Conservation (phyloP, 2,797 vertebrate species). For the Sparidentex hasta region DNA sequence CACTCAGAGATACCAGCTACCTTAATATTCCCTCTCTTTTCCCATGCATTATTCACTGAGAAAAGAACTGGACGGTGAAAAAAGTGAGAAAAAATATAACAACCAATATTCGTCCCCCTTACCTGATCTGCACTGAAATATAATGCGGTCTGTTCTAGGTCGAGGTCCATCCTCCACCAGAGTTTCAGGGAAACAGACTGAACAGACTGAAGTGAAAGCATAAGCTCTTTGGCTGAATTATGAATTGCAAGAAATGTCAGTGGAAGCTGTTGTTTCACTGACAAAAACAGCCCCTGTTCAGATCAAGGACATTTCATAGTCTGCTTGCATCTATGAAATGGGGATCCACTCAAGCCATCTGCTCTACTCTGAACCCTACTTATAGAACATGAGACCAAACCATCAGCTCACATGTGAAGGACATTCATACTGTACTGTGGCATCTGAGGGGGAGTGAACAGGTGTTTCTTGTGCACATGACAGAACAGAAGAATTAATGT, state of each 20-base stretch:
- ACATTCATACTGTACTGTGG: slow-evolving; percentile 6
- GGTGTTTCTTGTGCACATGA: background rate
- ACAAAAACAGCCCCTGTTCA: slow-evolving; percentile 8
- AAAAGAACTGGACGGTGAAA: too few species aligned
- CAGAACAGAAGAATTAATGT: background rate
- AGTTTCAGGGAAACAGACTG: too few species aligned
- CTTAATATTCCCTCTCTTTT: too few species aligned
- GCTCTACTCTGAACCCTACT: slow-evolving; percentile 9
- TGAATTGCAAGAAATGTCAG: background rate
- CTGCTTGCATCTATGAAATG: slow-evolving; percentile 29
- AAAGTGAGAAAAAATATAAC: too few species aligned
- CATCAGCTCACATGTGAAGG: slow-evolving; percentile 13
- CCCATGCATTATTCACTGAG: too few species aligned
- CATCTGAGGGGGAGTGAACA: slow-evolving; percentile 16
- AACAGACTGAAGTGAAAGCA: too few species aligned
- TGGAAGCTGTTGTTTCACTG: background rate
- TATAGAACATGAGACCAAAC: slow-evolving; percentile 15
- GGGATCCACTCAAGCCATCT: slow-evolving; percentile 26
- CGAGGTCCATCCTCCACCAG: too few species aligned
- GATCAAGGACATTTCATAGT: slow-evolving; percentile 1
- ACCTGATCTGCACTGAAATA: too few species aligned
- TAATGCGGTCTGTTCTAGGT: too few species aligned
- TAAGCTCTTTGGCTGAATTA: too few species aligned
- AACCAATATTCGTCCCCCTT: too few species aligned
- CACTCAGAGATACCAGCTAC: too few species aligned